Base-by-base conservation (phyloP, 2,113 vertebrate species). In the Nothobranchius furzeri region DNA sequence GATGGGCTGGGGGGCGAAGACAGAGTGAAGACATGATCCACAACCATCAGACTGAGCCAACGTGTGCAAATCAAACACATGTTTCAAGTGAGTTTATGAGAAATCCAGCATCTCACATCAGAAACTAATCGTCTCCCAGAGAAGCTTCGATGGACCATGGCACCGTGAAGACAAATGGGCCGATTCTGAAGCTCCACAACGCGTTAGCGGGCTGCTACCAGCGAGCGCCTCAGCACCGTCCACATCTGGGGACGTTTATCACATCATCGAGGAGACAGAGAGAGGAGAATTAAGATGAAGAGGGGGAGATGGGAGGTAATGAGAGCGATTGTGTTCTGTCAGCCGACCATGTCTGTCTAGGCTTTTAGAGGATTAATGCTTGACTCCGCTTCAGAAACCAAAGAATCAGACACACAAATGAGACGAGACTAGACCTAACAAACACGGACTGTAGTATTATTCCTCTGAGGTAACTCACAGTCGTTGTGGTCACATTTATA, bases 181-280 rank as follows among this genome's bases (percentile, higher is more conserved):
- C 64, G 70, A 75, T 84, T 79, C 80, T 70, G 25, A 75, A 68
- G 50, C 73, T 76, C 66, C 79, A 70, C 76, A 80, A 82, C 82
- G 80, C 75, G 71, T 58, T 62, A 72, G 82, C 78, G 60, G 45
- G 58, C 66, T 71, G 75, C 81, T 84, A 85, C 83, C 72, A 55
- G 60, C 64, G 30, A 30, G 30, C 60, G 58, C 65, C 4, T 74
- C 61, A 55, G 59, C 62, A 53, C 69, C 48, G 30, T 49, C 37
- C 57, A 79, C 87, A 89, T 87, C 83, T 87, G 85, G 73, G 57
- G 52, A 73, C 79, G 70, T 89, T 89, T 89, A 87, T 84, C 81
- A 87, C 87, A 84, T 89, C 79, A 75, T 70, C 73, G 66, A 60
- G 62, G 30, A 70, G 47, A 75, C 55, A 66, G 51, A 53, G 46